A percentile compares a stretch with the other conserved stretches of the same genome.
Evolutionary conservation across 2,888 invertebrate genomes (phyloP).

Genomic region (Cyaniris semiargus): DNA sequence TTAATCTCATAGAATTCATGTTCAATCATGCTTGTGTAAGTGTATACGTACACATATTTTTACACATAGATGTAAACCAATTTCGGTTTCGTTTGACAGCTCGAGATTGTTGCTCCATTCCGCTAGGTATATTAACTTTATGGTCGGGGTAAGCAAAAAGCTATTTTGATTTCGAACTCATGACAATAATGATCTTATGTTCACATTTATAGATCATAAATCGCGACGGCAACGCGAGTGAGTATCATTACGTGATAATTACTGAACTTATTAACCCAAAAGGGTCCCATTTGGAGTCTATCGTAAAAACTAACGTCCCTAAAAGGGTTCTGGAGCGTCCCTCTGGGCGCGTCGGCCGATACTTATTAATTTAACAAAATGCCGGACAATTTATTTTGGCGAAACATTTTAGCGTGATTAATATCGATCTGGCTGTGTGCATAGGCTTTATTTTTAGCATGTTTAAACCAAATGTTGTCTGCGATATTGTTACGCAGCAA

Average conservation of each 20-base stretch:
- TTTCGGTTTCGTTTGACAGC: too few species aligned
- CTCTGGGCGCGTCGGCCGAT: not conserved
- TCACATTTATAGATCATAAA: not conserved
- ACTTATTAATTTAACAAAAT: not conserved
- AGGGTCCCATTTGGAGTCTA: not conserved
- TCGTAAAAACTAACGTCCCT: conserved; percentile 12
- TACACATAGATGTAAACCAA: too few species aligned
- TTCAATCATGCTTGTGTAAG: too few species aligned
- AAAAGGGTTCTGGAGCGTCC: not conserved
- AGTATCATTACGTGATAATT: not conserved
- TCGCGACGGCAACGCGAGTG: not conserved
- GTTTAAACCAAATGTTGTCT: not conserved
- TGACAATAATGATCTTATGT: too few species aligned
- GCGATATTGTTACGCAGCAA: too few species aligned
- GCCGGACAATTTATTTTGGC: not conserved
- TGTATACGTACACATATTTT: too few species aligned
- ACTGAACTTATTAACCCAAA: not conserved
- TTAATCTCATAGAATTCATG: too few species aligned
- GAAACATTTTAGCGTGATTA: not conserved
- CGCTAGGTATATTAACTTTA: too few species aligned
- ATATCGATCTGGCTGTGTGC: not conserved
- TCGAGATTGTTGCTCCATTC: too few species aligned
- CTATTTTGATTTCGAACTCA: too few species aligned
- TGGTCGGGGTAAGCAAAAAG: too few species aligned
- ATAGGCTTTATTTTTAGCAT: not conserved